Percentiles rank a stretch among this genome's conserved stretches.
Evolutionary conservation across 1,140 invertebrate species (phyloP).

Genomic region (Trichonephila clavipes): DNA sequence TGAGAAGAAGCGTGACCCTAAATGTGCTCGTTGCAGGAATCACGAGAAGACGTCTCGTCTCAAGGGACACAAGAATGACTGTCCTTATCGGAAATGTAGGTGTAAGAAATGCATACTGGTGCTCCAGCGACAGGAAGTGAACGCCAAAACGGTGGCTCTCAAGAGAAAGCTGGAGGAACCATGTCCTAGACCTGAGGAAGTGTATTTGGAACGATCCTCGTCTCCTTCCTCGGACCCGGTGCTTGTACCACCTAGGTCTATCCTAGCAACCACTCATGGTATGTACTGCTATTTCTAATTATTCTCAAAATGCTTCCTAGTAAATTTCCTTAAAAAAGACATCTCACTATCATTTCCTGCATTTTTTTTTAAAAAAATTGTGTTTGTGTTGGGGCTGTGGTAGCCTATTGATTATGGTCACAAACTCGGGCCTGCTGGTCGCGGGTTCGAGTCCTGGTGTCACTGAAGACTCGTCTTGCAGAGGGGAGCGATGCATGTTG

Average conservation of each 20-base stretch:
- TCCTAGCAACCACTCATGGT: neutral
- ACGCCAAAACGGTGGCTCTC: neutral
- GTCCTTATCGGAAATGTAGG: constrained; percentile 91
- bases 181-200: too few species aligned
- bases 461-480: too few species aligned
- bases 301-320: too few species aligned
- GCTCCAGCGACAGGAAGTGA: constrained; percentile 89
- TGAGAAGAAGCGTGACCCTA: neutral
- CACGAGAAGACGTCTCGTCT: neutral
- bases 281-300: too few species aligned
- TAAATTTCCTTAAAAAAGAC: too few species aligned
- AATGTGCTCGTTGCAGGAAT: neutral
- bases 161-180: constrained; percentile 83
- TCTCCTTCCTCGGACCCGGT: neutral
- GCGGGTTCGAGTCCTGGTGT: too few species aligned
- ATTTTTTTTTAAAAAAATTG: too few species aligned
- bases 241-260: neutral
- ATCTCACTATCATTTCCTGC: too few species aligned
- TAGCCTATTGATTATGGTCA: too few species aligned
- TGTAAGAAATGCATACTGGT: constrained; percentile 96
- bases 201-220: neutral
- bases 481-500: too few species aligned
- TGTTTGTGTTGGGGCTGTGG: too few species aligned
- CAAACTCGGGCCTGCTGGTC: too few species aligned
- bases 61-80: constrained; percentile 93